phyloP scores from a whole-genome alignment of 2,113 vertebrate species.

The Tringa solitaria region DNA sequence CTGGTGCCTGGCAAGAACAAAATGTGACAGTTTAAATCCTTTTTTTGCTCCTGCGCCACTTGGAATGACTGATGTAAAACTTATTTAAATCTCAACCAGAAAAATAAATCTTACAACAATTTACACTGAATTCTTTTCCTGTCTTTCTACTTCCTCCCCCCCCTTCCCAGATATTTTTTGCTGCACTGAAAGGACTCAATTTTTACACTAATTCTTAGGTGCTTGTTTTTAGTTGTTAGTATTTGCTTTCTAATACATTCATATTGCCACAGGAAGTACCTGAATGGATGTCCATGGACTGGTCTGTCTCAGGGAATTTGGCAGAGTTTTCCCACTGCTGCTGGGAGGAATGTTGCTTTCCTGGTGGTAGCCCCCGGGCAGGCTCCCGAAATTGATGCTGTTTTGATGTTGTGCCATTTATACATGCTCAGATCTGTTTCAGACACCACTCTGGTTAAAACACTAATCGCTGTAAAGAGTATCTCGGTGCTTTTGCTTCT shows the following conservation, averaged over 20 bases:
- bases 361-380: conserved; percentile 36
- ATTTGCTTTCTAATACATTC: neutral
- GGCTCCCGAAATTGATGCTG: conserved; percentile 34
- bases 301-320: neutral
- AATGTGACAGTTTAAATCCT: conserved; percentile 23
- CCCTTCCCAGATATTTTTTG: neutral
- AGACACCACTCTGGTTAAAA: conserved; percentile 51
- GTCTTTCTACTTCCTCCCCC: neutral
- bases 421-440: conserved; percentile 49
- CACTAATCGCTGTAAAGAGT: conserved; percentile 50
- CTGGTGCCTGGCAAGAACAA: conserved; percentile 18
- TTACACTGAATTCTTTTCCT: neutral
- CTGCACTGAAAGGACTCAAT: neutral
- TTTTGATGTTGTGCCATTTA: conserved; percentile 58
- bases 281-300: neutral
- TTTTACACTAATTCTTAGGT: neutral
- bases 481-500: neutral
- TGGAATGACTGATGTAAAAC: conserved; percentile 5
- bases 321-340: conserved; percentile 28
- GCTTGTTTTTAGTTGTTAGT: neutral
- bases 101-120: neutral
- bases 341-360: conserved; percentile 41
- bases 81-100: neutral
- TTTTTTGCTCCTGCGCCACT: neutral
- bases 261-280: neutral